These are phyloP conservation scores for Romanomermis culicivorax DNA, from an alignment of 2,888 invertebrate genomes.

Conservation along the genomic window DNA sequence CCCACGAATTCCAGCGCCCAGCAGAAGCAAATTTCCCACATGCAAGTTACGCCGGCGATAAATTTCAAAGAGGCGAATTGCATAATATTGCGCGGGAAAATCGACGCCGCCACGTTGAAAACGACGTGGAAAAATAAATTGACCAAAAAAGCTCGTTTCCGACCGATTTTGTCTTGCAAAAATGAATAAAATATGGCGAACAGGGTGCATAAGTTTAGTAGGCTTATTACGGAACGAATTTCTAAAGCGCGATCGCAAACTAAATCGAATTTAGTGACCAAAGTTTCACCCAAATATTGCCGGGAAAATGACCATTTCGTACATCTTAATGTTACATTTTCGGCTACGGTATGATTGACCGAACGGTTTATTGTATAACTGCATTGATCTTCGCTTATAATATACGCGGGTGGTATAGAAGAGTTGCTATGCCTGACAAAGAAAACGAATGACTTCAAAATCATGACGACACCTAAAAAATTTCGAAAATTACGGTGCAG, in stretches of 20 bases:
- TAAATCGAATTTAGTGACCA: not conserved
- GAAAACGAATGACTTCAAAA: too few relatives aligned
- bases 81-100: not conserved
- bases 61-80: not conserved
- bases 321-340: not conserved
- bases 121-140: not conserved
- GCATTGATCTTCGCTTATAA: too few relatives aligned
- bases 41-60: not conserved
- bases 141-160: constrained; percentile 4
- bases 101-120: not conserved
- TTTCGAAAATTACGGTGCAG: too few relatives aligned
- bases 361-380: not conserved
- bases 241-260: not conserved
- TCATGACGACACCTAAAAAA: too few relatives aligned
- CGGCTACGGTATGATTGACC: too few relatives aligned
- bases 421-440: too few relatives aligned
- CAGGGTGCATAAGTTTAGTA: not conserved
- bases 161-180: not conserved
- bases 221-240: not conserved
- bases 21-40: not conserved
- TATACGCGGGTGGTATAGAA: too few relatives aligned
- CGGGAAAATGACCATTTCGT: not conserved
- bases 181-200: not conserved
- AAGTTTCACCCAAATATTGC: not conserved
- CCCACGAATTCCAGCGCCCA: constrained; percentile 9